A percentile compares a stretch with the other conserved stretches of the same genome.
Evolutionary conservation across 2,797 vertebrate genomes (phyloP).

Genomic region (Anguilla marmorata): DNA sequence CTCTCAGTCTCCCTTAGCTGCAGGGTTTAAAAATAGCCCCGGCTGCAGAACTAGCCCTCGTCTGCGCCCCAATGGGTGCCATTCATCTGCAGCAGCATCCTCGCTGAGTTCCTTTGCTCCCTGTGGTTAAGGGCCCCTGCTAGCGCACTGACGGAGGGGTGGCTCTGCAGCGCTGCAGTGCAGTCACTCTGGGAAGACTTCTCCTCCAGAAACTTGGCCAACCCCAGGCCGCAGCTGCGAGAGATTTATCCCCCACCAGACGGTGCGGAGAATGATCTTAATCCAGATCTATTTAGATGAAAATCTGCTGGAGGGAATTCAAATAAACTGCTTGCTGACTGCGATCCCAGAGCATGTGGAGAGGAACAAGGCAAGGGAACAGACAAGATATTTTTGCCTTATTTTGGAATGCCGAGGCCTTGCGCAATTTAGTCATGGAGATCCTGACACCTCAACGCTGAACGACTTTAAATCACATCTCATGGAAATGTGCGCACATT

Average conservation of each 20-base stretch:
- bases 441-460: constrained; percentile 46
- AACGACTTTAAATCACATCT: constrained; percentile 43
- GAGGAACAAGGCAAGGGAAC: constrained; percentile 57
- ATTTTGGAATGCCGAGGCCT: constrained; percentile 71
- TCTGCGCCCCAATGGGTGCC: constrained; percentile 23
- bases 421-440: constrained; percentile 63
- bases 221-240: constrained; percentile 70
- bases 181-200: constrained; percentile 76
- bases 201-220: constrained; percentile 68
- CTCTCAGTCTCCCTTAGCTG: not conserved
- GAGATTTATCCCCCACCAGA: constrained; percentile 74
- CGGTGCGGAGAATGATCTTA: constrained; percentile 75
- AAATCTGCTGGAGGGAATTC: constrained; percentile 73
- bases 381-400: constrained; percentile 67
- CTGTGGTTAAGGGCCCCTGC: constrained; percentile 38
- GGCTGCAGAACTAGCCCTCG: not conserved
- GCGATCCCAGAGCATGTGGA: constrained; percentile 66
- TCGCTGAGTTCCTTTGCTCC: constrained; percentile 47
- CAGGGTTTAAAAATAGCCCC: not conserved
- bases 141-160: constrained; percentile 36
- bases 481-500: not conserved
- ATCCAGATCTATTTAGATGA: constrained; percentile 78
- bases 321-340: constrained; percentile 69
- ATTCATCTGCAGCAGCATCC: constrained; percentile 41
- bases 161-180: constrained; percentile 47